Base-by-base conservation (phyloP, 1,140 invertebrate species). In the Formica exsecta region DNA sequence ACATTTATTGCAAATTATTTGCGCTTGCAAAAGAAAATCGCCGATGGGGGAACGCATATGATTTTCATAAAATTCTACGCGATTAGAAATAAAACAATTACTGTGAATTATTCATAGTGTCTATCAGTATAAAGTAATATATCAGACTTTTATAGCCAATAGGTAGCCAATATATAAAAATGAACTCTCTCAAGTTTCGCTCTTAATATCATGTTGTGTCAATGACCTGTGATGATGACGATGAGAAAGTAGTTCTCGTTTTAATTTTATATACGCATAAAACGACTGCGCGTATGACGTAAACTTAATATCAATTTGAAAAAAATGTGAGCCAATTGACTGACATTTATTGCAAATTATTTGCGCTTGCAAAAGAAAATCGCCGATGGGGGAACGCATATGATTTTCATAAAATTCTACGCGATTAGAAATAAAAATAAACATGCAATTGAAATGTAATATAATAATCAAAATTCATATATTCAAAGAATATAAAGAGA, bases 181-280 rank as follows among this genome's bases (percentile, higher is more conserved):
- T 61, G 19, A 83, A 73, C 4, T 51, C 48, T 51, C 16, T 83
- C 38, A 81, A 22, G 29, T 32, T 59, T 83, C 25, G 19, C 22
- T 29, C 32, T 75, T 66, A 41, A 66, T 44, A 36, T 13, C n/a
- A 83, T n/a, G 13, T 51, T 3, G 4, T 77, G 73, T 54, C 48
- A 76, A 85, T n/a, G 62, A 66, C 41, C 62, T 22, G 3, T 8
- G 13, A 73, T 6, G 48, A 85, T 25, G 48, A 73, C 11, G 48
- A 85, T 25, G 48, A 51, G 48, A 79, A 85, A 80, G 74, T 61
- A 66, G 7, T 9, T 41, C 48, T 57, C n/a, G 32, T 85, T 85
- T 65, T 85, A 65, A 81, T 68, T 80, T 81, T 59, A 80, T 51
- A 19, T 38, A 22, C 11, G 51, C 4, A 4, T 25, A 25, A 79